Conservation (phyloP, 2,113 vertebrate species). For the Ramphastos sulfuratus region DNA sequence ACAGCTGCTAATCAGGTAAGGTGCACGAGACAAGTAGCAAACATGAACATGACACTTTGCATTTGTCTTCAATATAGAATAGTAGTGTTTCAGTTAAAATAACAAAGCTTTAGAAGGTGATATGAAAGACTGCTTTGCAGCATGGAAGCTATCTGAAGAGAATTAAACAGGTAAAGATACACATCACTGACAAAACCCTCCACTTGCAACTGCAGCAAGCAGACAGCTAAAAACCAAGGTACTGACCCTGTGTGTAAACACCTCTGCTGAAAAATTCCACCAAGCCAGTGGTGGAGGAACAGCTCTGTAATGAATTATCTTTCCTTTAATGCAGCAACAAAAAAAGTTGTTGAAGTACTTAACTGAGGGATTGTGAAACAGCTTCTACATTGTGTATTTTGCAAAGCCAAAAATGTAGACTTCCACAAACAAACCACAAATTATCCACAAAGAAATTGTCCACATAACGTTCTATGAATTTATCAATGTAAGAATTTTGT, state of each 20-base stretch:
- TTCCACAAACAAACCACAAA: neutral
- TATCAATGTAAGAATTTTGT: neutral
- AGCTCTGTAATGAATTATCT: neutral
- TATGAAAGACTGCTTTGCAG: neutral
- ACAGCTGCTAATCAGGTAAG: slow-evolving; percentile 62
- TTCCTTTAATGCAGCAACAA: neutral
- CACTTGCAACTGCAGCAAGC: neutral
- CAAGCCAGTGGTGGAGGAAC: neutral
- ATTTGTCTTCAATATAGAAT: neutral
- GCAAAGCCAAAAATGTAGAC: neutral
- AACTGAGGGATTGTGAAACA: neutral
- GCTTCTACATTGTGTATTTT: neutral
- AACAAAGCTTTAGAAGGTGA: neutral
- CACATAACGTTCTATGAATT: neutral
- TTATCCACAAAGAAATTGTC: neutral
- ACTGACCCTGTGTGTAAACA: neutral
- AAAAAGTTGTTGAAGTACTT: neutral
- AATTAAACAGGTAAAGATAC: neutral
- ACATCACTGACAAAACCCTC: neutral
- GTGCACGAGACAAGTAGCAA: neutral
- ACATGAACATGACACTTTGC: neutral
- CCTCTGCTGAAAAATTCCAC: neutral
- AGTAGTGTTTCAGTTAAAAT: neutral
- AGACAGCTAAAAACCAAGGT: neutral
- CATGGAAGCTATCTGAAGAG: neutral